Evolutionary conservation across 2,797 vertebrate species (phyloP).

Genomic region (Fistularia commersonii): DNA sequence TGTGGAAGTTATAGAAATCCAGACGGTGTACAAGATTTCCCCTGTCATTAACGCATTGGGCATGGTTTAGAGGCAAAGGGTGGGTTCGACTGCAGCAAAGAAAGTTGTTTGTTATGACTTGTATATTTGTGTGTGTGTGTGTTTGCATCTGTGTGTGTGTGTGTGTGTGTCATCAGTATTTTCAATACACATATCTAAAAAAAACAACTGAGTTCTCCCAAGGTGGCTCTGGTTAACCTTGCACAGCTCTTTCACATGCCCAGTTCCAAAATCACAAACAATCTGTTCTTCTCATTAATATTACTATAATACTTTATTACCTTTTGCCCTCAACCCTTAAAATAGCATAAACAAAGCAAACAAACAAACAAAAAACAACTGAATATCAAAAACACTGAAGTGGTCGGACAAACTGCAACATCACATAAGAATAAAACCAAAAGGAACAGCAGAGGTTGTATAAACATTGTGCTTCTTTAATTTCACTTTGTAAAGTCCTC

Average conservation of each 20-base stretch:
- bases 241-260: conserved; percentile 14
- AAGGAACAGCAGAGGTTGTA: conserved; percentile 73
- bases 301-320: conserved; percentile 59
- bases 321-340: conserved; percentile 35
- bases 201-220: conserved; percentile 19
- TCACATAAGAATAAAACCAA: conserved; percentile 64
- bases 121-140: conserved; percentile 9
- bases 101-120: too few relatives aligned
- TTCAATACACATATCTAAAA: neutral
- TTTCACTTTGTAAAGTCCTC: conserved; percentile 70
- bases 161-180: conserved; percentile 1
- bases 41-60: conserved; percentile 4
- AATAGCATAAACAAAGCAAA: conserved; percentile 44
- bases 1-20: conserved; percentile 14
- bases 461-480: conserved; percentile 84
- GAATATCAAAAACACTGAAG: conserved; percentile 67
- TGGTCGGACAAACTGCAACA: conserved; percentile 62
- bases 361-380: conserved; percentile 12
- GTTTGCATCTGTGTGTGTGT: too few relatives aligned
- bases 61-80: conserved; percentile 14
- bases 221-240: conserved; percentile 24
- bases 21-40: neutral
- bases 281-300: conserved; percentile 48
- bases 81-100: conserved; percentile 9
- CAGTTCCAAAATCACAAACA: conserved; percentile 38